Evolutionary conservation across 2,888 invertebrate species (phyloP), one percentile per base, ranked within the genome.

Genomic region (Vanessa cardui): DNA sequence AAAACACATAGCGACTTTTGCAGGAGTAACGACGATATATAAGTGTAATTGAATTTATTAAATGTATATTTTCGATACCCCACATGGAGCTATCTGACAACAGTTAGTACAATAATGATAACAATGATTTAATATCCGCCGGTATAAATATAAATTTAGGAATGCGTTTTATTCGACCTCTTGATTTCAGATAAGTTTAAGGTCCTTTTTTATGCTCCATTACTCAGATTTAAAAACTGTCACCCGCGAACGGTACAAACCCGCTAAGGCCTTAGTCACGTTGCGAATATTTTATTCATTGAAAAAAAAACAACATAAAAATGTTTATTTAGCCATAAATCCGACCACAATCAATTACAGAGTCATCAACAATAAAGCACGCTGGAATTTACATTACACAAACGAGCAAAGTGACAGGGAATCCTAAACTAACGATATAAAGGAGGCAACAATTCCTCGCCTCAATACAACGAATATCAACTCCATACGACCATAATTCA

Each of bases 381-480:
- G 82, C 77, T 79, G 81, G 84, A 84, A 87, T 88, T 84, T 86
- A 86, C 85, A 84, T 88, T 86, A 86, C 82, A 84, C 82, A 84
- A 81, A 83, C 80, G 74, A 74, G 75, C 78, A 83, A 68, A 62
- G 81, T 83, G 87, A 88, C 86, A 85, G 80, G 81, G 84, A 83
- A 83, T 85, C 85, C 85, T 83, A 84, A 85, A 85, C 85, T 84
- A 87, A 87, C 83, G 83, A 85, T 86, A 85, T 88, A 88, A 89
- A 86, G 85, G 79, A 60, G 78, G 79, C 81, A 87, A 83, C 83
- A 81, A 83, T 83, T 80, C 81, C 82, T 83, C 81, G 84, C 77
- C 71, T 83, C 86, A 86, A 86, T 80, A 85, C 77, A 76, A 82
- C 85, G 82, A 82, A 88, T 83, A 80, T 80, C 62, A 52, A 33